phyloP scores from a whole-genome alignment of 1,140 invertebrate genomes.

The Brachionus asplanchnoidis region DNA sequence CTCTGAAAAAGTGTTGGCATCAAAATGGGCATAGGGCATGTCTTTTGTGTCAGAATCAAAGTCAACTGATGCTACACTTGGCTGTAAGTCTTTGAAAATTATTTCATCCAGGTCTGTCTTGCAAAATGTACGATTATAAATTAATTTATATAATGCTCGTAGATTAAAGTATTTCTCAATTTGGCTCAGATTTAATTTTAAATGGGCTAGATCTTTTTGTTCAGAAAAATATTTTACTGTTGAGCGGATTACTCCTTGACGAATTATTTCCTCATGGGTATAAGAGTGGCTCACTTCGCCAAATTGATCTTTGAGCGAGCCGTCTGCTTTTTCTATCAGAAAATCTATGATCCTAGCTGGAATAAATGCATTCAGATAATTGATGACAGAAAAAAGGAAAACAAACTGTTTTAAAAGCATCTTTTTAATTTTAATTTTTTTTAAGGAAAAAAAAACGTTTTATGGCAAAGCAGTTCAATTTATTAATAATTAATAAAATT shows the following conservation, averaged over 20 bases:
- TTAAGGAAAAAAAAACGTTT: no score
- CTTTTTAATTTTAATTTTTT: neutral
- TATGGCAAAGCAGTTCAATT: no score
- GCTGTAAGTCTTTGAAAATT: neutral
- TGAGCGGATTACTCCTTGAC: neutral
- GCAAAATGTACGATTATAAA: neutral
- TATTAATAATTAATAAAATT: no score
- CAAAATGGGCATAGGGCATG: slow-evolving; percentile 37
- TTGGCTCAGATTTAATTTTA: neutral
- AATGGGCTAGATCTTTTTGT: neutral
- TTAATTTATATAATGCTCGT: neutral
- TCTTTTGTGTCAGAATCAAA: slow-evolving; percentile 19
- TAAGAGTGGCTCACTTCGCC: neutral
- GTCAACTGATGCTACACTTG: neutral
- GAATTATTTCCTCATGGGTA: neutral
- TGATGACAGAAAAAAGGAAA: neutral
- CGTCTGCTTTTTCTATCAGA: neutral
- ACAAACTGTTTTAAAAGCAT: neutral
- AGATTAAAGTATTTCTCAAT: neutral
- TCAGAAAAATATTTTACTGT: neutral
- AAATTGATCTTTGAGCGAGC: neutral
- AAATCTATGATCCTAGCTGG: neutral
- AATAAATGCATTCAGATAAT: neutral
- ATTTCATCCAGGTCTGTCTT: slow-evolving; percentile 15
- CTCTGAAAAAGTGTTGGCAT: slow-evolving; percentile 9